phyloP scores from a whole-genome alignment of 2,888 invertebrate genomes.

The Doris montereyensis region DNA sequence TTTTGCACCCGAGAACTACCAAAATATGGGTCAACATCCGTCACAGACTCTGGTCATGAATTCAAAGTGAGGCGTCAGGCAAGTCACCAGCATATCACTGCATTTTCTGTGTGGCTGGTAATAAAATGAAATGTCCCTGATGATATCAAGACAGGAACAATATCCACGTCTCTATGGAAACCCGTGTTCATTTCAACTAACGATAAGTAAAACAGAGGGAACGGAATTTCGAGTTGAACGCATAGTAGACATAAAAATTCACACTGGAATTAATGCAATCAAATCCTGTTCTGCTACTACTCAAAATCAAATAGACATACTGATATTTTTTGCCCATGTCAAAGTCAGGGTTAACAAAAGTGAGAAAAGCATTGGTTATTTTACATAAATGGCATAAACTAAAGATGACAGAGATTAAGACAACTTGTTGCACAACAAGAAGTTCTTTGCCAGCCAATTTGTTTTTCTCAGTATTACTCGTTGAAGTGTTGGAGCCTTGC shows the following conservation, averaged over 20 bases:
- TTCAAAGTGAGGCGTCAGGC: too few species aligned
- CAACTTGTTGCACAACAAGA: background rate
- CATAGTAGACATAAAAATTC: background rate
- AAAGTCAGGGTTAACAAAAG: background rate
- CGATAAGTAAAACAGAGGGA: background rate
- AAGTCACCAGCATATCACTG: too few species aligned
- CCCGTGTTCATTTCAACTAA: too few species aligned
- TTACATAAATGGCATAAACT: background rate
- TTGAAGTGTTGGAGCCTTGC: background rate
- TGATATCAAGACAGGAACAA: too few species aligned
- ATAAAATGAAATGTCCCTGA: too few species aligned
- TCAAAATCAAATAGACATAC: background rate
- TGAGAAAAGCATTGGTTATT: background rate
- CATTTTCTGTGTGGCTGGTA: too few species aligned
- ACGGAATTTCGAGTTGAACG: background rate
- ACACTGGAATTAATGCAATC: background rate
- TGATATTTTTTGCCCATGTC: background rate
- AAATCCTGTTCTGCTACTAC: background rate
- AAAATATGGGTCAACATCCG: too few species aligned
- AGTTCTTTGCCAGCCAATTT: background rate
- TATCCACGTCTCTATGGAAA: too few species aligned
- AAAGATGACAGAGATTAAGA: background rate
- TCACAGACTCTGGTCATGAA: too few species aligned
- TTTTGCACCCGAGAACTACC: too few species aligned
- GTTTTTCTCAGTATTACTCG: background rate